phyloP scores from a whole-genome alignment of 2,113 vertebrate genomes.

The Microcebus murinus region DNA sequence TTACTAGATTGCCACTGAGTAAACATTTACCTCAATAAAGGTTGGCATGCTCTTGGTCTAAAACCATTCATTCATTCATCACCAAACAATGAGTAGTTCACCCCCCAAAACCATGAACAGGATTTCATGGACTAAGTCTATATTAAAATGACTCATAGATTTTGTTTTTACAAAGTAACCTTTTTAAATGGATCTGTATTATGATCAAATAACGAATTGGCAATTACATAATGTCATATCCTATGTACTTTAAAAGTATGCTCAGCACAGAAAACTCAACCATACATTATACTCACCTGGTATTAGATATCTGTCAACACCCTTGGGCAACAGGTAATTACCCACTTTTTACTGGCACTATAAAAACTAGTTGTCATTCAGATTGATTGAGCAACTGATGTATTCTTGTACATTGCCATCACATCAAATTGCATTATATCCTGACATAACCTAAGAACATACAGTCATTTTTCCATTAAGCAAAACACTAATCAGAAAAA shows the following conservation, averaged over 20 bases:
- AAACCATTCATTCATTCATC: background rate
- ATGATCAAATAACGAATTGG: conserved; percentile 10
- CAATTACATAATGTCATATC: conserved; percentile 30
- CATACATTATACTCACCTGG: background rate
- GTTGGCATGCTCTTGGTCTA: background rate
- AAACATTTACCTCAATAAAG: background rate
- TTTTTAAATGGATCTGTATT: background rate
- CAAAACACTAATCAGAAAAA: conserved; percentile 39
- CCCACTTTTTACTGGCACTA: background rate
- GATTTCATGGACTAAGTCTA: background rate
- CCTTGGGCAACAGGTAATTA: conserved; percentile 3
- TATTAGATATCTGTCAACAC: background rate
- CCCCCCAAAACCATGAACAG: background rate
- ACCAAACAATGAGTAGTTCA: background rate
- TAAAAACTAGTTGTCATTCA: background rate
- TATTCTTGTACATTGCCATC: background rate
- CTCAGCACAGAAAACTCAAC: background rate
- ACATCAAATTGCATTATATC: background rate
- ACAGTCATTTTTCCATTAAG: background rate
- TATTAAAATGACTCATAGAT: background rate
- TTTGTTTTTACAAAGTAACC: background rate
- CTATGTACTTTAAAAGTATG: background rate
- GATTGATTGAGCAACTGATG: background rate
- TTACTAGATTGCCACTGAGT: background rate
- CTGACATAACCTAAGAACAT: background rate